These are phyloP conservation scores for Garrulus glandarius DNA, from an alignment of 2,797 vertebrate genomes.

Conservation along the genomic window DNA sequence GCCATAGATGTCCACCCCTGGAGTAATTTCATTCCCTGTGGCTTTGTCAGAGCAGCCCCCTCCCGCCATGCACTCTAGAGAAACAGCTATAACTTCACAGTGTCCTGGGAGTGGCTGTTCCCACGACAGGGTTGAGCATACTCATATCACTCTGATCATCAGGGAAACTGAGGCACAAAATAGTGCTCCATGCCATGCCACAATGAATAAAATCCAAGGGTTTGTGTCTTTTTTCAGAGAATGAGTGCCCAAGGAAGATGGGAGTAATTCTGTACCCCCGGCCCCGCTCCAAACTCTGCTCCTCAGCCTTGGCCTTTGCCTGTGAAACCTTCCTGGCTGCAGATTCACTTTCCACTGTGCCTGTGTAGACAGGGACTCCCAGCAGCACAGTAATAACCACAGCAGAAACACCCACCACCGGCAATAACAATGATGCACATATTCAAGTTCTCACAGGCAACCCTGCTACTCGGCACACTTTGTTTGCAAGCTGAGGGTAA, in stretches of 20 bases:
- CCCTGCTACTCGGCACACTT: neutral
- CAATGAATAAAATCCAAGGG: neutral
- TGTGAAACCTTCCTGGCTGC: neutral
- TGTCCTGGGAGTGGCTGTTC: neutral
- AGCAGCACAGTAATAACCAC: neutral
- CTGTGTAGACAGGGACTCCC: neutral
- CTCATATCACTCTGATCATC: neutral
- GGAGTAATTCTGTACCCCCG: neutral
- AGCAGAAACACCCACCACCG: neutral
- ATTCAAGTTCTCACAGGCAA: neutral
- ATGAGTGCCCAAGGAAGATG: neutral
- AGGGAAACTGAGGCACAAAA: neutral
- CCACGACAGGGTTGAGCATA: neutral
- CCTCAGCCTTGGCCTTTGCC: neutral
- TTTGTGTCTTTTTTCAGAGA: neutral
- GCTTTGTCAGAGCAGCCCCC: neutral
- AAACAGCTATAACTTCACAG: neutral
- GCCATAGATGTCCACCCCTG: accelerated
- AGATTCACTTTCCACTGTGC: neutral
- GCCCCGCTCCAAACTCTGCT: neutral
- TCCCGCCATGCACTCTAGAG: neutral
- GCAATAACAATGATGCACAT: neutral
- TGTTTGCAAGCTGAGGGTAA: conserved; percentile 15
- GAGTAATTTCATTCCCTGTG: neutral
- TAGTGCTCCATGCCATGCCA: neutral